Conservation (phyloP, 1,140 invertebrate genomes). For the Eumaeus atala region DNA sequence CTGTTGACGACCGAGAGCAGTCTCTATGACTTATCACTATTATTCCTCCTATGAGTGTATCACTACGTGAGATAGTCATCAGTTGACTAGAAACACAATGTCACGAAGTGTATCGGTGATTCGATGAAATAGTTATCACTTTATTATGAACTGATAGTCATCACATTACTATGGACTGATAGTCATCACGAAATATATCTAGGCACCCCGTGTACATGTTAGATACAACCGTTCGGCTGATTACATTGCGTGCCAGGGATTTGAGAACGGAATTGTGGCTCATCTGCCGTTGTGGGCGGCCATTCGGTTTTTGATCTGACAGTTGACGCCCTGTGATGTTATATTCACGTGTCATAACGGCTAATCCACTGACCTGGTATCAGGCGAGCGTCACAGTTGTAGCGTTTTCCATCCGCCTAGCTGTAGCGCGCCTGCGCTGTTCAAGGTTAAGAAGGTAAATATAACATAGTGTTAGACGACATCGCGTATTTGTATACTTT, state of each 20-base stretch:
- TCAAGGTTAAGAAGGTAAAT: no score
- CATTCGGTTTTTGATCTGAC: slow-evolving; percentile 33
- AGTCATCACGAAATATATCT: neutral
- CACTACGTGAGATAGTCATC: no score
- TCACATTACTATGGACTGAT: neutral
- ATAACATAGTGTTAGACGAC: no score
- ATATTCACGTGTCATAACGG: slow-evolving; percentile 47
- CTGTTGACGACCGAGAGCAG: no score
- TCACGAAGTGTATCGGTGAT: no score
- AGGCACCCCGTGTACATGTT: neutral
- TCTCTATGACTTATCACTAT: no score
- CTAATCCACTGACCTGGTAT: slow-evolving; percentile 35
- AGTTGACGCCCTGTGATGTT: slow-evolving; percentile 36
- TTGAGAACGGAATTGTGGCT: slow-evolving; percentile 23
- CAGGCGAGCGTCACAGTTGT: slow-evolving; percentile 8
- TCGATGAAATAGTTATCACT: no score
- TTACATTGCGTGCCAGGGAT: slow-evolving; percentile 26
- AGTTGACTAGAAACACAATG: no score
- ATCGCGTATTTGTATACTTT: no score
- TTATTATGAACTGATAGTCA: neutral
- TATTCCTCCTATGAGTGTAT: no score
- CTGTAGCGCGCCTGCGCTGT: no score
- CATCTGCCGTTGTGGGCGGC: slow-evolving; percentile 16
- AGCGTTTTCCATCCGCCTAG: slow-evolving; percentile 4
- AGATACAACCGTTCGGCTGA: slow-evolving; percentile 12